These are phyloP conservation scores for Chionoecetes opilio DNA, from an alignment of 1,140 invertebrate genomes.

Conservation along the genomic window DNA sequence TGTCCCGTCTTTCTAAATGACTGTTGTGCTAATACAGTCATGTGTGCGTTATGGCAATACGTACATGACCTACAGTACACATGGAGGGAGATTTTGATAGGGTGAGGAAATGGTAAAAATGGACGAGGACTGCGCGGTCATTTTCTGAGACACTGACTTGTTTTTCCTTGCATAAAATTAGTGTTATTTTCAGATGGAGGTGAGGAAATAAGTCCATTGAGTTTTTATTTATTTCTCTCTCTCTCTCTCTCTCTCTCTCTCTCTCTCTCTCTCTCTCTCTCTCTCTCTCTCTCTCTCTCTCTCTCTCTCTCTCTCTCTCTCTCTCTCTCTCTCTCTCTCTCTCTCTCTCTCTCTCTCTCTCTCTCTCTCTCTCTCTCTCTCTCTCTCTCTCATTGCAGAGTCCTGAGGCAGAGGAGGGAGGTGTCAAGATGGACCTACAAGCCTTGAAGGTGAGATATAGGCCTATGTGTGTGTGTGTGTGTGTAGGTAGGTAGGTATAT, in stretches of 20 bases:
- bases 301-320: neutral
- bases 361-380: neutral
- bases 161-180: too few species aligned
- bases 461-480: neutral
- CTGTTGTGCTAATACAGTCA: too few species aligned
- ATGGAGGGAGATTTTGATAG: too few species aligned
- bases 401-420: constrained; percentile 65
- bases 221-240: too few species aligned
- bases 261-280: neutral
- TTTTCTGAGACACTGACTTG: too few species aligned
- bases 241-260: neutral
- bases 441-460: constrained; percentile 50
- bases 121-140: too few species aligned
- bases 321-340: neutral
- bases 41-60: too few species aligned
- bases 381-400: constrained; percentile 47
- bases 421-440: constrained; percentile 59
- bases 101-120: too few species aligned
- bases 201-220: too few species aligned
- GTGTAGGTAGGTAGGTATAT: neutral
- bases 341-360: neutral
- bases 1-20: too few species aligned
- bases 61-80: too few species aligned
- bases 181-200: too few species aligned
- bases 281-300: neutral